phyloP scores from a whole-genome alignment of 2,113 vertebrate species.

The Coptodon rendalli region DNA sequence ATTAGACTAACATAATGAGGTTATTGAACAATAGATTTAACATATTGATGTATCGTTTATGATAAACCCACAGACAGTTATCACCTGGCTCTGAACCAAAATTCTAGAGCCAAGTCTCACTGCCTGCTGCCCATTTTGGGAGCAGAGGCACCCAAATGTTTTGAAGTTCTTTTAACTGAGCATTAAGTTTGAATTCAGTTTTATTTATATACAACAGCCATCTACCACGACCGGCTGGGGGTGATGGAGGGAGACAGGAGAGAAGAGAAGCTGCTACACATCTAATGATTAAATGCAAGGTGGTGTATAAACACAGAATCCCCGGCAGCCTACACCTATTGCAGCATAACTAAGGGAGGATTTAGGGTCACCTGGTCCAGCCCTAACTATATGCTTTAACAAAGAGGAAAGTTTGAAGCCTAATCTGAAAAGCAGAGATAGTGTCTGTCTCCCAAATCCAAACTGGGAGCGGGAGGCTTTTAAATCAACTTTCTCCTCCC shows the following conservation, averaged over 20 bases:
- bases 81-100: not conserved
- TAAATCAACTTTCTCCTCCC: not conserved
- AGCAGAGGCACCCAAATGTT: not conserved
- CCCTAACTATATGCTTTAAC: rapidly evolving
- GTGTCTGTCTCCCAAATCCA: not conserved
- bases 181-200: not conserved
- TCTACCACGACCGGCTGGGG: not conserved
- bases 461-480: rapidly evolving
- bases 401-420: not conserved
- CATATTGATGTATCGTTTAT: not conserved
- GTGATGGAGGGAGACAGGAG: not conserved
- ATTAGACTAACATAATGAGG: not conserved
- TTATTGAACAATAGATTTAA: not conserved
- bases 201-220: not conserved
- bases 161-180: not conserved
- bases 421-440: rapidly evolving
- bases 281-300: not conserved
- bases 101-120: not conserved
- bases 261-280: not conserved
- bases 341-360: rapidly evolving
- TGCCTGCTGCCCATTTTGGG: rapidly evolving
- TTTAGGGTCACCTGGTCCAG: not conserved
- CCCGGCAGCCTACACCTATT: rapidly evolving
- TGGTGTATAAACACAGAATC: not conserved
- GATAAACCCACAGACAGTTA: not conserved